These are phyloP conservation scores for Willowsia nigromaculata DNA, from an alignment of 2,888 invertebrate species.

Conservation along the genomic window DNA sequence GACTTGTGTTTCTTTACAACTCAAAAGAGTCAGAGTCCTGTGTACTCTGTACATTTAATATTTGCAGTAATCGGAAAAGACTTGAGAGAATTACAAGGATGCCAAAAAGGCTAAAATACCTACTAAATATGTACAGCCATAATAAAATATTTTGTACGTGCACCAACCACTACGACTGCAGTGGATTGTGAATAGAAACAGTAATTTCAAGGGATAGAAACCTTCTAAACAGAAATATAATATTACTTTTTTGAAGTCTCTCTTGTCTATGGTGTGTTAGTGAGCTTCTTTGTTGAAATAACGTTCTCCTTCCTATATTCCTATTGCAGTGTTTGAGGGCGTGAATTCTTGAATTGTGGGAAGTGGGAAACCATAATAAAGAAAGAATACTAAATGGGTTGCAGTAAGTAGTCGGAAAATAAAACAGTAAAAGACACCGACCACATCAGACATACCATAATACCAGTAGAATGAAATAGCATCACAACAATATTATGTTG, in stretches of 20 bases:
- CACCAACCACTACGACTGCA: not conserved
- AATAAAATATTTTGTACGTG: not conserved
- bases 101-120: constrained; percentile 29
- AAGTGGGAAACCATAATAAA: constrained; percentile 62
- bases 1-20: not conserved
- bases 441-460: not conserved
- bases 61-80: constrained; percentile 46
- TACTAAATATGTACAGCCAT: not conserved
- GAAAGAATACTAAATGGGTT: constrained; percentile 50
- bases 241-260: constrained; percentile 7
- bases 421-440: constrained; percentile 40
- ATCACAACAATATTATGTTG: not conserved
- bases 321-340: constrained; percentile 46
- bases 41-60: not conserved
- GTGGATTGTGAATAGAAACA: not conserved
- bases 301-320: not conserved
- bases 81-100: constrained; percentile 10
- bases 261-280: not conserved
- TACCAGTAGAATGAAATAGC: too few relatives aligned
- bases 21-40: not conserved
- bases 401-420: constrained; percentile 48
- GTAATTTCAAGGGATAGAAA: not conserved
- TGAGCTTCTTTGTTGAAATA: not conserved
- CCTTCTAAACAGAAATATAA: not conserved
- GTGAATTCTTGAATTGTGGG: constrained; percentile 59